phyloP scores from a whole-genome alignment of 37 sponge, comb jelly and placozoan genomes.

The Ephydatia muelleri region DNA sequence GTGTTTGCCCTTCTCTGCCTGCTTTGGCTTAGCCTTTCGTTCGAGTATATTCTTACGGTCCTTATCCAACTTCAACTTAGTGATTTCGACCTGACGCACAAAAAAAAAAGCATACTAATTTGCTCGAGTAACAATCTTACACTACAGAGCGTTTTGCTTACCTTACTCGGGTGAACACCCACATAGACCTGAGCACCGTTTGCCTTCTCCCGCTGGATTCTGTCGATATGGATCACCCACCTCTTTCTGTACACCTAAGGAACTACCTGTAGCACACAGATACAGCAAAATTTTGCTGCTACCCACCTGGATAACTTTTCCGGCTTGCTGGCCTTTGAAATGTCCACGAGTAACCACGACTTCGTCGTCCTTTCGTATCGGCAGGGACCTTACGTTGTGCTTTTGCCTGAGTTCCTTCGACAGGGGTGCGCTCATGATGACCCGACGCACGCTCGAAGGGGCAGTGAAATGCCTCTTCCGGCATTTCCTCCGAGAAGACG shows the following conservation, averaged over 20 bases:
- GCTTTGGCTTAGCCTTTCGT: slow-evolving; percentile 81
- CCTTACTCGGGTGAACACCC: slow-evolving; percentile 96
- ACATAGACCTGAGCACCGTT: slow-evolving; percentile 91
- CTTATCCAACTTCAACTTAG: slow-evolving; percentile 92
- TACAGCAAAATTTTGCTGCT: not conserved
- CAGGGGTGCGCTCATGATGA: slow-evolving; percentile 94
- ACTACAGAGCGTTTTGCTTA: slow-evolving; percentile 14
- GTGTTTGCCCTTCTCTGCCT: slow-evolving; percentile 78
- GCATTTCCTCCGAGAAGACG: slow-evolving; percentile 91
- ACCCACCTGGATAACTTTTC: slow-evolving; percentile 76
- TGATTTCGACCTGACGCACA: slow-evolving; percentile 80
- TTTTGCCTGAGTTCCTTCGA: slow-evolving; percentile 94
- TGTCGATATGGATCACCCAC: slow-evolving; percentile 97
- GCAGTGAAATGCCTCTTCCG: slow-evolving; percentile 96
- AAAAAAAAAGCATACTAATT: too few relatives aligned
- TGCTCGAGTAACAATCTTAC: too few relatives aligned
- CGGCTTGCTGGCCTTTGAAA: slow-evolving; percentile 86
- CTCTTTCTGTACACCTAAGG: slow-evolving; percentile 89
- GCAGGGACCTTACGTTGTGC: slow-evolving; percentile 91
- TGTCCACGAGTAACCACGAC: slow-evolving; percentile 92
- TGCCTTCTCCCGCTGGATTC: slow-evolving; percentile 94
- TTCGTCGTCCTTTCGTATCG: slow-evolving; percentile 96
- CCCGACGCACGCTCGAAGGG: slow-evolving; percentile 87
- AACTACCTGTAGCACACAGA: not conserved
- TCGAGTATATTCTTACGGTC: slow-evolving; percentile 96